These are phyloP conservation scores for Diglossa brunneiventris DNA, from an alignment of 2,113 vertebrate species.

Conservation along the genomic window DNA sequence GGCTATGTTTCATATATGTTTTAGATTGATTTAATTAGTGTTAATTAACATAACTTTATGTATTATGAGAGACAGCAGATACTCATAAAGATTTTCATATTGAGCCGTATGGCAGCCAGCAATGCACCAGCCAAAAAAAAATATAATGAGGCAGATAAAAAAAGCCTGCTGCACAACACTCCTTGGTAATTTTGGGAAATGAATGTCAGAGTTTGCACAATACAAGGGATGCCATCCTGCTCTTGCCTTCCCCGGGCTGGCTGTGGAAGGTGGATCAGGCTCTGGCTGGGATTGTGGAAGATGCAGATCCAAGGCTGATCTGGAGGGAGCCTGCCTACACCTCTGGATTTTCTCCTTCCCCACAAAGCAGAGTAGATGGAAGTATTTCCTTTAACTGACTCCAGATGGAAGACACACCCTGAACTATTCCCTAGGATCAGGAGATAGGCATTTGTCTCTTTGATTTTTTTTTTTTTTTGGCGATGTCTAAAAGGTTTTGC, in stretches of 20 bases:
- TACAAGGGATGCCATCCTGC: neutral
- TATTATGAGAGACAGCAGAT: constrained; percentile 47
- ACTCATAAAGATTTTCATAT: constrained; percentile 42
- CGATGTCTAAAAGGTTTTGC: neutral
- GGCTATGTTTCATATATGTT: neutral
- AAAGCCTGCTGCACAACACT: constrained; percentile 34
- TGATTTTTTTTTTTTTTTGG: neutral
- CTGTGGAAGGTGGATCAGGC: neutral
- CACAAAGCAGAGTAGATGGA: neutral
- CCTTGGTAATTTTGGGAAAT: constrained; percentile 25
- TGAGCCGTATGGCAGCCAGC: constrained; percentile 36
- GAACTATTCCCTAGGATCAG: neutral
- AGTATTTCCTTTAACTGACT: neutral
- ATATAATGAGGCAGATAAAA: constrained; percentile 18
- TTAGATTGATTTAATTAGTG: constrained; percentile 17
- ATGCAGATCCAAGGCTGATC: neutral
- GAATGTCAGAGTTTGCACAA: constrained; percentile 7
- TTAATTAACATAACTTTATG: constrained; percentile 23
- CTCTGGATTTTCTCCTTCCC: neutral
- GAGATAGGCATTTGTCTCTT: neutral
- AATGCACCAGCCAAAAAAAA: constrained; percentile 34
- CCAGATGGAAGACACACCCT: neutral
- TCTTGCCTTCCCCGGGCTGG: neutral
- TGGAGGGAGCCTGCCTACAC: neutral
- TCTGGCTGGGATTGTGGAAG: neutral